phyloP scores from a whole-genome alignment of 2,888 invertebrate species.

The Luperina nickerlii region DNA sequence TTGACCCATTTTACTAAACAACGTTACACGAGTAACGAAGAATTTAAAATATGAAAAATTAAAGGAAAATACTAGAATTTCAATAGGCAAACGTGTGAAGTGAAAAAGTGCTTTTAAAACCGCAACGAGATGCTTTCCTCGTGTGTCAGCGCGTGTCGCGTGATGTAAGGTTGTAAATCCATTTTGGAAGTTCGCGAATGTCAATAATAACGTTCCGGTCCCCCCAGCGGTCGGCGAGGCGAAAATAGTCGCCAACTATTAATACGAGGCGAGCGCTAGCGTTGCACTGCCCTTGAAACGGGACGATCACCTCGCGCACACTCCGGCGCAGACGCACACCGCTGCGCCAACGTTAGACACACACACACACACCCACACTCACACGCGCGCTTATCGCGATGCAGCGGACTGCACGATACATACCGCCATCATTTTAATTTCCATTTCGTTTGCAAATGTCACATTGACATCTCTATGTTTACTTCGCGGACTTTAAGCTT shows the following conservation, averaged over 20 bases:
- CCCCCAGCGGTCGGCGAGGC: slow-evolving; percentile 84
- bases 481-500: slow-evolving; percentile 69
- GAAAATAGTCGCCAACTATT: slow-evolving; percentile 90
- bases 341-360: slow-evolving; percentile 67
- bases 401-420: slow-evolving; percentile 85
- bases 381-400: slow-evolving; percentile 76
- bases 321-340: slow-evolving; percentile 76
- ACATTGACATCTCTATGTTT: slow-evolving; percentile 77
- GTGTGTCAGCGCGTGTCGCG: slow-evolving; percentile 60
- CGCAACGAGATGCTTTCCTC: slow-evolving; percentile 43
- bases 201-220: slow-evolving; percentile 89
- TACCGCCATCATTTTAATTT: slow-evolving; percentile 85
- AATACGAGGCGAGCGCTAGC: slow-evolving; percentile 87
- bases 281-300: slow-evolving; percentile 90
- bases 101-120: slow-evolving; percentile 13
- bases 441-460: slow-evolving; percentile 86
- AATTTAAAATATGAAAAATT: neutral
- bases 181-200: slow-evolving; percentile 87
- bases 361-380: slow-evolving; percentile 71
- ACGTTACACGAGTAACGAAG: neutral
- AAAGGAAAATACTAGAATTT: slow-evolving; percentile 12
- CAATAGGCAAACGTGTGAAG: slow-evolving; percentile 1
- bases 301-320: slow-evolving; percentile 89
- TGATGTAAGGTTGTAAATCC: slow-evolving; percentile 78
- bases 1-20: slow-evolving; percentile 39